Conservation (phyloP, 2,797 vertebrate species). For the Platyrinchus mystaceus region DNA sequence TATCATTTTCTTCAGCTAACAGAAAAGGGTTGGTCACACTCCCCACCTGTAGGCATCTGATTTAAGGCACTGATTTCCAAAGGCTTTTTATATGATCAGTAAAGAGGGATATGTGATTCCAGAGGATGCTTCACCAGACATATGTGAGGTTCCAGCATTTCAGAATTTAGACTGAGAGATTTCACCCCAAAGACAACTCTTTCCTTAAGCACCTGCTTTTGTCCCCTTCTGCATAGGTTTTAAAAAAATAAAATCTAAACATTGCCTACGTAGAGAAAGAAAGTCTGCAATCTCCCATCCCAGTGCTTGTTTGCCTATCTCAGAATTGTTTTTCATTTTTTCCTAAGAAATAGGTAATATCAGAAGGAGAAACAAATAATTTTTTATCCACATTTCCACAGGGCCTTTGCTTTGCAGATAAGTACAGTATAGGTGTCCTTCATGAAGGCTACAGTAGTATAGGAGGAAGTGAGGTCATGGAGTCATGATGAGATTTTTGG, state of each 20-base stretch:
- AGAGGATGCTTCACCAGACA: neutral
- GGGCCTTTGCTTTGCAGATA: neutral
- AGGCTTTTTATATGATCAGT: neutral
- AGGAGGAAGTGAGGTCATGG: neutral
- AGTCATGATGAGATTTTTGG: neutral
- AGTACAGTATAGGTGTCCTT: neutral
- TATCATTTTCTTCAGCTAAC: neutral
- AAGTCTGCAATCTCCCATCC: neutral
- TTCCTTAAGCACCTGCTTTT: neutral
- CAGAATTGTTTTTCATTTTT: neutral
- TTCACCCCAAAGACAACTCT: neutral
- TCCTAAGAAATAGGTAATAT: neutral
- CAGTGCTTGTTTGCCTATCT: neutral
- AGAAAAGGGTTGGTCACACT: neutral
- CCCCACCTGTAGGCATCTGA: neutral
- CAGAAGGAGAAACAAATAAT: neutral
- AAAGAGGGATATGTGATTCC: neutral
- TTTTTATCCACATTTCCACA: neutral
- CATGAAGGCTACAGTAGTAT: neutral
- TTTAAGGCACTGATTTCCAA: neutral
- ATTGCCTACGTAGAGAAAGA: neutral
- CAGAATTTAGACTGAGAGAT: neutral
- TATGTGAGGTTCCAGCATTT: neutral
- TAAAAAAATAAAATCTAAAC: neutral
- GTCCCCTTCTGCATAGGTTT: neutral